Evolutionary conservation across 1,140 invertebrate species (phyloP), one percentile per base, ranked within the genome.

Genomic region (Diorhabda elongata): DNA sequence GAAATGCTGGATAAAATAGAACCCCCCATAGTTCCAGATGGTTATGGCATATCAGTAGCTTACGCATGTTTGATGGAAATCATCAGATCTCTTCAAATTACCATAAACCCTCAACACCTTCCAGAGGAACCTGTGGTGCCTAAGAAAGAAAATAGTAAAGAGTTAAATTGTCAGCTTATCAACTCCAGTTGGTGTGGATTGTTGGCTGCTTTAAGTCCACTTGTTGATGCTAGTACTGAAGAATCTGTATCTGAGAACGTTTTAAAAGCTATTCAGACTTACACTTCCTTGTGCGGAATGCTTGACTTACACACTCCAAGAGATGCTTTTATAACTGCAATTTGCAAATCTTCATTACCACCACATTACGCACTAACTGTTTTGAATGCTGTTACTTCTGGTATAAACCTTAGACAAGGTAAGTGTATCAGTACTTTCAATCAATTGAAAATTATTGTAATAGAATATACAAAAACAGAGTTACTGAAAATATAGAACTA

Each of bases 131-230:
- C 73, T 62, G 75, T 78, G 45, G 61, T 66, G 6, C 56, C 65
- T 42, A 68, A 66, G 42, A 76, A 74, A 6, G 83, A 87, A 73
- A 83, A 83, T 5, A 84, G 85, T 61, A 84, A 83, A 67, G 85
- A 87, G 65, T 77, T 92, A 6, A 87, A 90, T 75, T 81, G 85
- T 58, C 91, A 97, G 81, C 81, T 99, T 41, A 90, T 98, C 3
- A 94, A 94, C 78, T 98, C 96, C 0, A 96, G 95, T 71, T 98
- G 96, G 96, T 95, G 94, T 80, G 96, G 95, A 4, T 83, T 98
- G 44, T 84, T 98, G 9, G 93, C 94, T 74, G 95, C 96, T 5
- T 83, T 98, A 43, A 94, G 93, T 72, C 90, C 96, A 0, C 81
- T 99, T 9, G 89, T 98, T 11, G 97, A 98, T 82, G 95, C 96